phyloP scores from a whole-genome alignment of 2,888 invertebrate species.

The Bombyx huttoni region DNA sequence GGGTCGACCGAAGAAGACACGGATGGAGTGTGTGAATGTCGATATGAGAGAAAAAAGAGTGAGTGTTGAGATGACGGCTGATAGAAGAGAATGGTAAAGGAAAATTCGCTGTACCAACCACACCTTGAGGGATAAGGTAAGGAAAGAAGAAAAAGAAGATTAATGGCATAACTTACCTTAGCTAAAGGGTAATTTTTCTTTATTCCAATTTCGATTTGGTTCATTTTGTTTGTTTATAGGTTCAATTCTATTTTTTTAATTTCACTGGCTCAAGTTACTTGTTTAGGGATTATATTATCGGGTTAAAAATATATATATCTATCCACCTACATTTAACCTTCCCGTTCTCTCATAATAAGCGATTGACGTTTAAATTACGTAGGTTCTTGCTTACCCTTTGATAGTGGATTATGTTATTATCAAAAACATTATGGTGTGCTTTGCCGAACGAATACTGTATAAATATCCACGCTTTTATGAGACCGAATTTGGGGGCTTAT shows the following conservation, averaged over 20 bases:
- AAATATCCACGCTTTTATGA: background rate
- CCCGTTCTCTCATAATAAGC: slow-evolving; percentile 18
- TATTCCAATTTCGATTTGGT: background rate
- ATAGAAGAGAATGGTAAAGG: too few relatives aligned
- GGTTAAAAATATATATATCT: slow-evolving; percentile 47
- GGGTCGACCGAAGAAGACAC: too few relatives aligned
- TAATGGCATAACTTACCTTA: too few relatives aligned
- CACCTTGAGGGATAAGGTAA: too few relatives aligned
- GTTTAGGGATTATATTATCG: slow-evolving; percentile 34
- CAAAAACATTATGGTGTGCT: slow-evolving; percentile 18
- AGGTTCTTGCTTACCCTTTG: background rate
- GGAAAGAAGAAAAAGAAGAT: too few relatives aligned
- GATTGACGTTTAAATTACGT: background rate
- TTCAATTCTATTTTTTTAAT: slow-evolving; percentile 15
- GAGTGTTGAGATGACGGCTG: too few relatives aligned
- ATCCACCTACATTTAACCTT: slow-evolving; percentile 19
- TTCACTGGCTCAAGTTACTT: slow-evolving; percentile 40
- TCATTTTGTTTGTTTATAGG: background rate
- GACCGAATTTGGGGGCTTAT: background rate
- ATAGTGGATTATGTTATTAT: slow-evolving; percentile 26
- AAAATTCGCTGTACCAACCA: too few relatives aligned
- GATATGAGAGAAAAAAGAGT: too few relatives aligned
- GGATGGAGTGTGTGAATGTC: too few relatives aligned
- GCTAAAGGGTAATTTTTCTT: too few relatives aligned
- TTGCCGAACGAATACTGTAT: slow-evolving; percentile 9